A percentile compares a stretch with the other conserved stretches of the same genome.
phyloP scores from a whole-genome alignment of 2,888 invertebrate species.

The Molorchus minor region DNA sequence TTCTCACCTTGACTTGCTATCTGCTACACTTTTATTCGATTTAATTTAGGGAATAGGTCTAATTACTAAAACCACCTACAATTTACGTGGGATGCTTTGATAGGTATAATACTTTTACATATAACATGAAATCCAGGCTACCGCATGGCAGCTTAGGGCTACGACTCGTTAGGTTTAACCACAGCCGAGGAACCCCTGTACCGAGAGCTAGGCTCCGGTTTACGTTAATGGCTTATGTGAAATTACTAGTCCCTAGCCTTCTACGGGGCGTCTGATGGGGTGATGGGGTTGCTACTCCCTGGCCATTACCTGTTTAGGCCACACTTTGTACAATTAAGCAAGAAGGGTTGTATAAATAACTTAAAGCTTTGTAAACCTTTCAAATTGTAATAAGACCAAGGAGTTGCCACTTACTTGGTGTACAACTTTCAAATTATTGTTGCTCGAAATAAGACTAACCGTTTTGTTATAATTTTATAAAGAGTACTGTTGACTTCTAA shows the following conservation, averaged over 20 bases:
- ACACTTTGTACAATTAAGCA: conserved; percentile 45
- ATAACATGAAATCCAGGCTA: too few relatives aligned
- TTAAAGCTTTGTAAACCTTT: conserved; percentile 10
- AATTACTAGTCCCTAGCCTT: conserved; percentile 36
- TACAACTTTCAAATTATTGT: too few relatives aligned
- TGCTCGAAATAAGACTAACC: too few relatives aligned
- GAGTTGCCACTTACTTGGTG: too few relatives aligned
- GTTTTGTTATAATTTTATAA: too few relatives aligned
- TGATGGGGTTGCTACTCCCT: conserved; percentile 32
- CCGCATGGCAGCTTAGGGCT: neutral
- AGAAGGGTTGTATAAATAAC: conserved; percentile 42
- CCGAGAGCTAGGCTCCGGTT: conserved; percentile 26
- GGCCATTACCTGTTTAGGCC: conserved; percentile 45
- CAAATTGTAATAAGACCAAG: too few relatives aligned
- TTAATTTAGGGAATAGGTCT: too few relatives aligned
- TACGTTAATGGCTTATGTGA: conserved; percentile 39
- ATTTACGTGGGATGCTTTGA: too few relatives aligned
- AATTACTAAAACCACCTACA: too few relatives aligned
- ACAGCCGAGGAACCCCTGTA: conserved; percentile 20
- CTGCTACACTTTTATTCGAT: neutral
- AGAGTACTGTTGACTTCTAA: too few relatives aligned
- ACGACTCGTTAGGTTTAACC: conserved; percentile 8
- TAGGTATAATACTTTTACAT: too few relatives aligned
- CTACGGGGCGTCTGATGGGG: conserved; percentile 24
- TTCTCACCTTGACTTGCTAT: neutral